Percentiles rank a stretch among this genome's conserved stretches.
These are phyloP conservation scores for Andinoacara biseriatus DNA, from an alignment of 2,113 vertebrate species.

Conservation along the genomic window DNA sequence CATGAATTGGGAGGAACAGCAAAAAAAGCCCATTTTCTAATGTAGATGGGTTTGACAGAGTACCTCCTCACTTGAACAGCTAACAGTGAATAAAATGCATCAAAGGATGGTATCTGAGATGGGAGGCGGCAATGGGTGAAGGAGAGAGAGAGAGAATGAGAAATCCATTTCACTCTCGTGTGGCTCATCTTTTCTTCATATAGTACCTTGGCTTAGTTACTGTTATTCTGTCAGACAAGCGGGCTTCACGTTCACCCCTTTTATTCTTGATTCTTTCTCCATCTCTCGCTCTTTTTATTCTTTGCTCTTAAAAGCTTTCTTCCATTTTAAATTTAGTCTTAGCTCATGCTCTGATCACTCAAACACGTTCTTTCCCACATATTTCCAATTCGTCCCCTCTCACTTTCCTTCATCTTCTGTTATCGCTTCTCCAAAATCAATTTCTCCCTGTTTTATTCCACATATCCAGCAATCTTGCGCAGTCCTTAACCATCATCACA, in stretches of 20 bases:
- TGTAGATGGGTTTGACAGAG: conserved; percentile 75
- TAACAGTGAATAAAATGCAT: conserved; percentile 77
- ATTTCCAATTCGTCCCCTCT: neutral
- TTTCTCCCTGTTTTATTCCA: too few relatives aligned
- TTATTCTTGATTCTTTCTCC: neutral
- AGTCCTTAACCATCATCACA: too few relatives aligned
- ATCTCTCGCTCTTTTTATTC: neutral
- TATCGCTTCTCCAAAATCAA: too few relatives aligned
- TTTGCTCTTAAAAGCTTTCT: neutral
- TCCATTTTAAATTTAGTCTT: conserved; percentile 16
- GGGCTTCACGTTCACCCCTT: conserved; percentile 12
- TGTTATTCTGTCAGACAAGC: conserved; percentile 53
- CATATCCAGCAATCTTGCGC: too few relatives aligned
- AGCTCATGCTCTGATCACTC: neutral
- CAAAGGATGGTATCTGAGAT: conserved; percentile 65
- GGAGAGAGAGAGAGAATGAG: neutral
- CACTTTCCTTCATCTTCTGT: too few relatives aligned
- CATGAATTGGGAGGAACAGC: conserved; percentile 8
- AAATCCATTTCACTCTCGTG: conserved; percentile 60
- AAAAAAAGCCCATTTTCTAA: conserved; percentile 67
- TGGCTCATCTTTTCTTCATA: conserved; percentile 71
- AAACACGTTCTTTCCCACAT: neutral
- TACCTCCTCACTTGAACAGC: conserved; percentile 60
- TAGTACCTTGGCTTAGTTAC: conserved; percentile 55
- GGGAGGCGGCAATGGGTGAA: neutral